A percentile compares a stretch with the other conserved stretches of the same genome.
These are phyloP conservation scores for Ianthella basta DNA, from an alignment of 37 sponge, comb jelly and placozoan species.

Conservation along the genomic window DNA sequence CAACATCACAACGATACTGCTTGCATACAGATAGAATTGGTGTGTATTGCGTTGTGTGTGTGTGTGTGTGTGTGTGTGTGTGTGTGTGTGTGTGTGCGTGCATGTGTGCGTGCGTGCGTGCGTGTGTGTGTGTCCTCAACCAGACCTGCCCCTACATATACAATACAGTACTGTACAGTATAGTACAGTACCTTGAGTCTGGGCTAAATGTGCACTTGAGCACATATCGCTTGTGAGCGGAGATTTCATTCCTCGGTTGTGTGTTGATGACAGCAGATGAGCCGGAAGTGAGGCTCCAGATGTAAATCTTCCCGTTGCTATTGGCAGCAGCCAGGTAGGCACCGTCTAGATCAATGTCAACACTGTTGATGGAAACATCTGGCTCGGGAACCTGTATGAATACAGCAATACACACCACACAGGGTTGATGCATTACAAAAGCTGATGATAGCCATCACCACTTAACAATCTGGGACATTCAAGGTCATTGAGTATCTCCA, in stretches of 20 bases:
- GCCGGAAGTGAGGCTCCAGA: background rate
- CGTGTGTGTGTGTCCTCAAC: too few species aligned
- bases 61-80: too few species aligned
- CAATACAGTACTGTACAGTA: too few species aligned
- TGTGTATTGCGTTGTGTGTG: too few species aligned
- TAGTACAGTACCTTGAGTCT: conserved; percentile 66
- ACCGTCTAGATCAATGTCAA: conserved; percentile 82
- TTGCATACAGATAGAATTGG: too few species aligned
- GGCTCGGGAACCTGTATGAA: conserved; percentile 63
- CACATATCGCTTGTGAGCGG: conserved; percentile 79
- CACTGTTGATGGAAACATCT: conserved; percentile 71
- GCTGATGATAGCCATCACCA: too few species aligned
- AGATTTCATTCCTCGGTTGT: background rate
- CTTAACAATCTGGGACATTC: too few species aligned
- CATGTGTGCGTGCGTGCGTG: too few species aligned
- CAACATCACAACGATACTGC: too few species aligned
- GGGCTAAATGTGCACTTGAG: conserved; percentile 95
- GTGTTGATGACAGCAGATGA: conserved; percentile 9
- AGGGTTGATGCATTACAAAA: too few species aligned
- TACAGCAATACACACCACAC: background rate
- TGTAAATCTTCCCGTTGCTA: conserved; percentile 58
- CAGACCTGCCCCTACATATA: background rate
- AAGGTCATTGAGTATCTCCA: too few species aligned
- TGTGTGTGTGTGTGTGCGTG: too few species aligned
- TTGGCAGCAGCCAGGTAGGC: conserved; percentile 81